A percentile compares a stretch with the other conserved stretches of the same genome.
These are phyloP conservation scores for Lomographa bimaculata DNA, from an alignment of 2,888 invertebrate species.

Conservation along the genomic window DNA sequence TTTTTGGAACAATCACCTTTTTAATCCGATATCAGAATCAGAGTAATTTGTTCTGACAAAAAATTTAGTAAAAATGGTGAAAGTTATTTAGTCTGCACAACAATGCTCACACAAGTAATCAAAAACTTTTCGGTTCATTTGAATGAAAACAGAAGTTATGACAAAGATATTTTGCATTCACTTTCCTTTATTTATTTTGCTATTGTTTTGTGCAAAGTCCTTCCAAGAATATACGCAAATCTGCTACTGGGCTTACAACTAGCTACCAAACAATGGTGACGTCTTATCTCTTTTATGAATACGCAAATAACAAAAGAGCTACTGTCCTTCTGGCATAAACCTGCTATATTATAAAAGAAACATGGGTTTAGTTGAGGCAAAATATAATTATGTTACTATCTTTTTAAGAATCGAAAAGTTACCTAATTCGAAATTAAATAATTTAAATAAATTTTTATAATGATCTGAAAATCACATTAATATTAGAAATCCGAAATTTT, in stretches of 20 bases:
- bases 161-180: constrained; percentile 44
- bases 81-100: no score
- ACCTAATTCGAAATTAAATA: no score
- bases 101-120: constrained; percentile 3
- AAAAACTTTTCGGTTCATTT: constrained; percentile 47
- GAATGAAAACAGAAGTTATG: constrained; percentile 36
- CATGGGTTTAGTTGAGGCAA: no score
- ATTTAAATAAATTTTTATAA: no score
- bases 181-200: constrained; percentile 43
- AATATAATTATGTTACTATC: no score
- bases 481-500: no score
- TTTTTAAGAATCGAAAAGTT: background rate
- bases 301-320: constrained; percentile 28
- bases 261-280: constrained; percentile 20
- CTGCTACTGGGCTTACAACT: constrained; percentile 46
- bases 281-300: constrained; percentile 15
- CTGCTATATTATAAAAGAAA: no score
- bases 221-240: constrained; percentile 59
- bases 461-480: no score
- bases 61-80: no score
- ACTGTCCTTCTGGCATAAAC: background rate
- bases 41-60: constrained; percentile 28
- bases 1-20: constrained; percentile 18
- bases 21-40: constrained; percentile 9
- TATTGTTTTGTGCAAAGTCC: constrained; percentile 64